Evolutionary conservation across 2,797 vertebrate genomes (phyloP), one percentile per base, ranked within the genome.

Genomic region (Pyrrhura leucotis): DNA sequence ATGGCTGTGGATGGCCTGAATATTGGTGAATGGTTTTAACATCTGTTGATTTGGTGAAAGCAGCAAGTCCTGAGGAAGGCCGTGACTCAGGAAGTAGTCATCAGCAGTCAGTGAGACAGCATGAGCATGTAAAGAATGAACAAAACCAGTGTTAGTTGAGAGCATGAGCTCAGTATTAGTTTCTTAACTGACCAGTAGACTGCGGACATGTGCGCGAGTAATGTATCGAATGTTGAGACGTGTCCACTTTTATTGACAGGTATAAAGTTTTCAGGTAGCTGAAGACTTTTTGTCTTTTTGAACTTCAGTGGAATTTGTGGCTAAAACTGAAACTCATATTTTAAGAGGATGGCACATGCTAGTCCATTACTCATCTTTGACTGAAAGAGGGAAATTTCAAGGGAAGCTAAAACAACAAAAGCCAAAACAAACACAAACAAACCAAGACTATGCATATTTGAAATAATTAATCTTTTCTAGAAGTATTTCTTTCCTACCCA

Each of bases 191-290:
- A 50, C 13, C 42, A 66, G 37, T 14, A 53, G n/a, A 29, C 20
- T 51, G 40, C 13, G 26, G 37, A 39, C 28, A 3, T 1, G 1
- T 14, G 12, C 54, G 19, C 67, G 8, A 53, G 14, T 58, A 33
- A 12, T 2, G 6, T 39, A 74, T 53, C 1, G 1, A 35, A 25
- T 51, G 21, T 31, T 69, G 48, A 54, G 48, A n/a, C 4, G 0
- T 6, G 23, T 23, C 42, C 39, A 22, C 47, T 67, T 44, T 20
- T 65, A n/a, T 3, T 17, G 10, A 33, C 35, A 35, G 33, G 10
- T 58, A 17, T 25, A 35, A 58, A 58, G 33, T 58, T 15, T 58
- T 58, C 12, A 39, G 33, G 23, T 35, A 66, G 68, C 29, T 83
- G 79, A 83, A 71, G n/a, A n/a, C 25, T 59, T 66, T 8, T 3